These are phyloP conservation scores for Tribolium madens DNA, from an alignment of 1,140 invertebrate genomes.

Conservation along the genomic window DNA sequence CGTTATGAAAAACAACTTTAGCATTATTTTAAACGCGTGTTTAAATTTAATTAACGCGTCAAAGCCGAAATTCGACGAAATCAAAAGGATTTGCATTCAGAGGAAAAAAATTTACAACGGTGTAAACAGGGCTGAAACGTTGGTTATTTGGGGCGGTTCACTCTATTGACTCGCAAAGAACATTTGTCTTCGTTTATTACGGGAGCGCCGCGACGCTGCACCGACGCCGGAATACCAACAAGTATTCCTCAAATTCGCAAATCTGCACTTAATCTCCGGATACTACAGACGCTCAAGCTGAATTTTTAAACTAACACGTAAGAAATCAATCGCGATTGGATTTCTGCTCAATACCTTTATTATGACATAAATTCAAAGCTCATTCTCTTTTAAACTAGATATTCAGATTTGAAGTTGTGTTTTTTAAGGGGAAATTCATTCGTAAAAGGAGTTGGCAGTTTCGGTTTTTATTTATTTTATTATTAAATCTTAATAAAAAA, in stretches of 20 bases:
- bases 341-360: no score
- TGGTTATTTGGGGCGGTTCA: slow-evolving; percentile 24
- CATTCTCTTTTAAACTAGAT: no score
- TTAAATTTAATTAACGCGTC: slow-evolving; percentile 44
- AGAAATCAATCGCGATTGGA: slow-evolving; percentile 13
- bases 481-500: no score
- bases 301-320: slow-evolving; percentile 12
- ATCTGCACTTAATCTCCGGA: slow-evolving; percentile 51
- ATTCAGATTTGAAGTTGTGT: no score
- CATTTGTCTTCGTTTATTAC: slow-evolving; percentile 60
- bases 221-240: slow-evolving; percentile 54
- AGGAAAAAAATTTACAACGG: slow-evolving; percentile 15
- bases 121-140: slow-evolving; percentile 12
- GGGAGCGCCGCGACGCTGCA: slow-evolving; percentile 48
- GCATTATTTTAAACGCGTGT: slow-evolving; percentile 45
- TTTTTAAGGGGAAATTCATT: no score
- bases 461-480: no score
- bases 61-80: slow-evolving; percentile 23
- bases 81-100: slow-evolving; percentile 36
- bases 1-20: slow-evolving; percentile 43
- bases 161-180: slow-evolving; percentile 44
- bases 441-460: no score
- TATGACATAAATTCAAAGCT: no score
- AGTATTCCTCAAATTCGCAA: slow-evolving; percentile 57
- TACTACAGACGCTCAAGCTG: not conserved